Evolutionary conservation across 1,140 invertebrate genomes (phyloP), one percentile per base, ranked within the genome.

Genomic region (Drosophila albomicans): DNA sequence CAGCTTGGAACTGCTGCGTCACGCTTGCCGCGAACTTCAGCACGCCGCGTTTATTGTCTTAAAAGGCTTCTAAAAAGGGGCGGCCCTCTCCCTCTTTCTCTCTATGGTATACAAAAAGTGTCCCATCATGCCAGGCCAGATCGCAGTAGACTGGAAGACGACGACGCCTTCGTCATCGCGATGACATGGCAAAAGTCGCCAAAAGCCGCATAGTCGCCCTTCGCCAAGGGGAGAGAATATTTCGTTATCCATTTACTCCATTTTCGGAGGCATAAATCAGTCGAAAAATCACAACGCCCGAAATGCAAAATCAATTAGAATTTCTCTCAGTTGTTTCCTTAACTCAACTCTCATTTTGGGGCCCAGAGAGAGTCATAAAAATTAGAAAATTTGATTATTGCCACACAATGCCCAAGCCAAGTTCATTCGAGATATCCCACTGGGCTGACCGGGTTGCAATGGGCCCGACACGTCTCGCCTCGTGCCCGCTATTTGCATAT

Each of bases 341-440:
- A 28, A 3, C 35, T 38, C 8, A 10, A 8, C 35, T 38, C 51
- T 54, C n/a, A 35, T 54, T 35, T 32, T 10, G 51, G 20, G 76
- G 73, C 48, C 75, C 81, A 65, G 63, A 51, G 86, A 91, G 89
- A 81, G 74, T 70, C 77, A 84, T 91, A 91, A 91, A 91, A 91
- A 90, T 91, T 91, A 91, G 85, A 91, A 91, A 91, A 91, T 91
- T 91, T 91, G 85, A 91, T 91, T 91, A 91, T 91, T 82, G 82
- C 79, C 76, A 81, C 81, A 86, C 30, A 8, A 32, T 32, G 30
- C 30, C 6, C 30, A 5, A 32, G 30, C 30, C 32, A 15, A 43
- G 38, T 15, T 10, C 38, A 41, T 11, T 41, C 41, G 11, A 43
- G 35, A 45, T 48, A 38, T 71, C 64, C 70, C 75, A 74, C 63